These are phyloP conservation scores for Nothoprocta pentlandii DNA, from an alignment of 2,113 vertebrate genomes.

Conservation along the genomic window DNA sequence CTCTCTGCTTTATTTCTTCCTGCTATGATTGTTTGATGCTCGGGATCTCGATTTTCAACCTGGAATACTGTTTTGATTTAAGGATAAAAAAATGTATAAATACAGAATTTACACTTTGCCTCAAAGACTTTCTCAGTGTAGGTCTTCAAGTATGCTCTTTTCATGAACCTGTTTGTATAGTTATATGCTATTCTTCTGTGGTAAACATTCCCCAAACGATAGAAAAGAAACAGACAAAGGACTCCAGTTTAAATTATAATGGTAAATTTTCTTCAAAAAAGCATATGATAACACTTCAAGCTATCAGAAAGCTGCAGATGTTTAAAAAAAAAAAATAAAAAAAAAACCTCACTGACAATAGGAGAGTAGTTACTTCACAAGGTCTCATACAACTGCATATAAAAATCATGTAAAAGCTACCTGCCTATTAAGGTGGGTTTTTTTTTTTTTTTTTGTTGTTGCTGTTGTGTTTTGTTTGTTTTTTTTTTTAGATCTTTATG, in stretches of 20 bases:
- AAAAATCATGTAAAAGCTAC: constrained; percentile 39
- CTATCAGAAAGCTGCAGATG: not conserved
- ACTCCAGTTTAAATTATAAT: not conserved
- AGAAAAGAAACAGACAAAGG: not conserved
- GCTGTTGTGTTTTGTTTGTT: too few species aligned
- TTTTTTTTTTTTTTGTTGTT: too few species aligned
- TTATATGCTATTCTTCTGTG: not conserved
- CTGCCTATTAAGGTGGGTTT: not conserved
- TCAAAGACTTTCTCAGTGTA: not conserved
- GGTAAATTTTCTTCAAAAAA: not conserved
- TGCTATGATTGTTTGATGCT: not conserved
- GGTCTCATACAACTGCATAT: not conserved
- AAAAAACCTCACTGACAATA: not conserved
- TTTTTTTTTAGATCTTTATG: not conserved
- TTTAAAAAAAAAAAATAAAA: constrained; percentile 38
- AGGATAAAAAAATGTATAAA: not conserved
- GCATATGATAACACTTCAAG: not conserved
- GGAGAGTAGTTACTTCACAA: not conserved
- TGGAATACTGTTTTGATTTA: not conserved
- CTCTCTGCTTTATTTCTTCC: not conserved
- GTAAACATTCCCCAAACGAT: not conserved
- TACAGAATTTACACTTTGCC: not conserved
- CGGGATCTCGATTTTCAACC: not conserved
- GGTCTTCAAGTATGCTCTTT: not conserved
- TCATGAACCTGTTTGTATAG: rapidly evolving